phyloP scores from a whole-genome alignment of 1,140 invertebrate genomes.

The Sweltsa coloradensis region DNA sequence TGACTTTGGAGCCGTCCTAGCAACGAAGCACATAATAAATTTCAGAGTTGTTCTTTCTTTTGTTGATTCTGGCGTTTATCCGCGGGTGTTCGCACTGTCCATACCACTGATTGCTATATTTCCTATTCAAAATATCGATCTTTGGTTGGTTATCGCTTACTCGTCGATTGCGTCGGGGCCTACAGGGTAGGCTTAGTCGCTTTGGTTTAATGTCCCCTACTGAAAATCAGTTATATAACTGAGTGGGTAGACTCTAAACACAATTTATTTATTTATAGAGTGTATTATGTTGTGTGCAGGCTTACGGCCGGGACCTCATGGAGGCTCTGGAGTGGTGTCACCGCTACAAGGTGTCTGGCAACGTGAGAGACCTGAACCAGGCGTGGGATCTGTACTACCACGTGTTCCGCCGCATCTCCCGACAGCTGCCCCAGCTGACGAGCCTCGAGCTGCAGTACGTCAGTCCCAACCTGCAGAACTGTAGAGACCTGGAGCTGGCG shows the following conservation, averaged over 20 bases:
- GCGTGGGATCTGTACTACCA: conserved; percentile 99
- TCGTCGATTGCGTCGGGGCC: no score
- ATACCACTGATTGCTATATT: no score
- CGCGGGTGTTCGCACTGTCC: no score
- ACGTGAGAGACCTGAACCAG: conserved; percentile 84
- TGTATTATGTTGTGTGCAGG: conserved; percentile 30
- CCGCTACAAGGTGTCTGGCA: conserved; percentile 50
- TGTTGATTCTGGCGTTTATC: no score
- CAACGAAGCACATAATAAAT: no score
- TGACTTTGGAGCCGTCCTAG: no score
- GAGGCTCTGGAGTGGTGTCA: conserved; percentile 80
- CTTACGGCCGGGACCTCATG: conserved; percentile 85
- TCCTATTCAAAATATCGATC: no score
- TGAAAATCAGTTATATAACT: background rate
- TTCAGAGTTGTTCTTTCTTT: no score
- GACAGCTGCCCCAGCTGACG: conserved; percentile 83
- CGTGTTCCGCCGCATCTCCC: conserved; percentile 87
- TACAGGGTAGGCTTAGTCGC: no score
- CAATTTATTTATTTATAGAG: background rate
- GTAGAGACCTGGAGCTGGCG: conserved; percentile 84
- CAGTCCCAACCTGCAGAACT: conserved; percentile 76
- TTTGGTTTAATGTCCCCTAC: no score
- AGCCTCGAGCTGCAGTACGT: conserved; percentile 92
- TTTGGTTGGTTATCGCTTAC: no score
- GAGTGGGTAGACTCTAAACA: background rate